These are phyloP conservation scores for Blera fallax DNA, from an alignment of 2,888 invertebrate genomes.

Conservation along the genomic window DNA sequence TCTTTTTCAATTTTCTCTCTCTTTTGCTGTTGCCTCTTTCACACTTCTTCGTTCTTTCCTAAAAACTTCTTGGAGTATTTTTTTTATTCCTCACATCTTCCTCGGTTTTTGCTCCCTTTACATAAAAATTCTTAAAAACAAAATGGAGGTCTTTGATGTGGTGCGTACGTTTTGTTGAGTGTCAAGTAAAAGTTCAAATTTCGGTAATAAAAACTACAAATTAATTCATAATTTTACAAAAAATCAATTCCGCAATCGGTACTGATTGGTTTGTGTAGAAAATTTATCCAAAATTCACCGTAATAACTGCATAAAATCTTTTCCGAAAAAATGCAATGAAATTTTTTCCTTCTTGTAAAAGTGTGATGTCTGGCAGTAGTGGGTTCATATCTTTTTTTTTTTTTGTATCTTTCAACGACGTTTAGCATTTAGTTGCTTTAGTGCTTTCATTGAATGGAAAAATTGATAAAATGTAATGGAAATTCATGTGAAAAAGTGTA, in stretches of 20 bases:
- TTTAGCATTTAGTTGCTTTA: conserved; percentile 44
- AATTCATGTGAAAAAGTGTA: neutral
- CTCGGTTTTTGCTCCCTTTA: conserved; percentile 72
- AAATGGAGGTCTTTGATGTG: conserved; percentile 82
- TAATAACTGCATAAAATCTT: conserved; percentile 76
- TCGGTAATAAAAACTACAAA: conserved; percentile 79
- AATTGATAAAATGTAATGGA: neutral
- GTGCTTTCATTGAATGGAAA: neutral
- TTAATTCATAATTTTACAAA: conserved; percentile 75
- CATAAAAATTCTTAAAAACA: conserved; percentile 79
- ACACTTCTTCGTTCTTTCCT: conserved; percentile 24
- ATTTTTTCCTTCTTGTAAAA: conserved; percentile 34
- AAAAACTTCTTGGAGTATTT: conserved; percentile 53
- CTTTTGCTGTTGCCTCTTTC: conserved; percentile 7
- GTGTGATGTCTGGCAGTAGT: conserved; percentile 66
- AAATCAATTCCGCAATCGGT: conserved; percentile 74
- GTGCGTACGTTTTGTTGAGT: conserved; percentile 82
- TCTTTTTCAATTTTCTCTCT: conserved; percentile 30
- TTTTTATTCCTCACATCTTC: conserved; percentile 56
- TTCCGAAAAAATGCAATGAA: conserved; percentile 74
- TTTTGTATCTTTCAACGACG: neutral
- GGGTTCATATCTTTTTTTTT: conserved; percentile 17
- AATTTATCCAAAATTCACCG: conserved; percentile 72
- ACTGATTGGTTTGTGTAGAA: conserved; percentile 74
- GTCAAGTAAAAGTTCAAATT: conserved; percentile 79